Evolutionary conservation across 2,888 invertebrate species (phyloP).

Genomic region (Andrena bicolor): DNA sequence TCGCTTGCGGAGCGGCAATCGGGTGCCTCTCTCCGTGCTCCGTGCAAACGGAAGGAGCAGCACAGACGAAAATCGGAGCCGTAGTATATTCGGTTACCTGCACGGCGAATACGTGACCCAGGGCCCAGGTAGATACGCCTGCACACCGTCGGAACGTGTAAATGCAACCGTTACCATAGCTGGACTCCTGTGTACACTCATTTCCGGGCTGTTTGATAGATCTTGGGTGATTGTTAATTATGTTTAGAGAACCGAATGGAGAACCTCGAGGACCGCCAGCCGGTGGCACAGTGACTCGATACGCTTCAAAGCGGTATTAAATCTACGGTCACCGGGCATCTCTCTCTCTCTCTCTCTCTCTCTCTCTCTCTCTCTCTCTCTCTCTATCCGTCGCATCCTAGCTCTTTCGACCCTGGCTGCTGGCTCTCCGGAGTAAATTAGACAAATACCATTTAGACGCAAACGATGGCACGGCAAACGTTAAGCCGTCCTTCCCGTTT

Average conservation of each 20-base stretch:
- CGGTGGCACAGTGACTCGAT: conserved; percentile 60
- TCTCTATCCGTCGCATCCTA: too few species aligned
- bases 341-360: neutral
- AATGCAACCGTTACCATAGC: conserved; percentile 57
- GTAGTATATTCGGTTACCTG: conserved; percentile 53
- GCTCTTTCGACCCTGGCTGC: neutral
- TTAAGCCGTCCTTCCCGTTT: conserved; percentile 64
- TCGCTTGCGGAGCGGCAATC: conserved; percentile 60
- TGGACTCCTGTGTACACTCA: conserved; percentile 78
- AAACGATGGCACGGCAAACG: conserved; percentile 70
- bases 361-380: neutral
- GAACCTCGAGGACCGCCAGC: conserved; percentile 52
- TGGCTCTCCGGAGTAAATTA: conserved; percentile 66
- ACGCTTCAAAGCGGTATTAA: conserved; percentile 78
- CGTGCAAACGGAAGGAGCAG: conserved; percentile 52
- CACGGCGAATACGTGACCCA: conserved; percentile 41
- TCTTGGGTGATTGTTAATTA: conserved; percentile 84
- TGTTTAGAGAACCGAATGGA: conserved; percentile 78
- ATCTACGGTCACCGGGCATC: conserved; percentile 69
- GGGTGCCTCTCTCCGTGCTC: conserved; percentile 29
- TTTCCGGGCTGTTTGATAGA: conserved; percentile 83
- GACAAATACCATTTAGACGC: conserved; percentile 76
- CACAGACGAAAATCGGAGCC: conserved; percentile 30
- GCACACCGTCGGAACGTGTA: conserved; percentile 38
- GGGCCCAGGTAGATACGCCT: conserved; percentile 31